Evolutionary conservation across 2,797 vertebrate genomes (phyloP), one percentile per base, ranked within the genome.

Genomic region (Melanogrammus aeglefinus): DNA sequence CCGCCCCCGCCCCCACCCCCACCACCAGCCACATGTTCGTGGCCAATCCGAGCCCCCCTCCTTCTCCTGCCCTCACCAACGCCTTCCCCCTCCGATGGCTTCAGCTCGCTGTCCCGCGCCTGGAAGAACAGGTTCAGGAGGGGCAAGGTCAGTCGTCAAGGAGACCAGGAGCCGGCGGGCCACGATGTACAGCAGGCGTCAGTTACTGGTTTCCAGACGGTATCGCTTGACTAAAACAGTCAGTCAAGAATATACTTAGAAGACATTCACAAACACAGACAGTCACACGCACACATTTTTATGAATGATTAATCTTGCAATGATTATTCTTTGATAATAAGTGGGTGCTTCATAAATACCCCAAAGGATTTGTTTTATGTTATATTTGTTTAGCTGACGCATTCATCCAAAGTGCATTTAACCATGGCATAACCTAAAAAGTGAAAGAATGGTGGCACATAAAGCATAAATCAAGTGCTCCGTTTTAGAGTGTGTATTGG

Each of bases 101-200:
- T 69, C 63, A n/a, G 63, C 63, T 69, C 63, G n/a, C n/a, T 69
- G 8, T 27, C 63, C 27, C 88, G 83, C 79, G 90, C 47, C 83
- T 95, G 93, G 94, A 94, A 35, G 80, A 89, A 93, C 78, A 91
- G 83, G 81, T 83, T 94, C 79, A 93, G 74, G 86, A 88, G 85
- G 69, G 83, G 85, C 41, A 92, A 82, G 82, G 69, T 0, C n/a
- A 24, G 71, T 24, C 86, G 70, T 4, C 75, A 75, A 0, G 70
- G 12, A 18, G 75, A 86, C 21, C 81, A 85, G 76, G 81, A 86
- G 76, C 74, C 74, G 51, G 77, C 14, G 1, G 57, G 14, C 63
- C 83, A 73, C 14, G 87, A 85, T 7, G 8, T 75, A 74, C 76
- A 75, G 10, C n/a, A 79, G 12, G 74, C 70, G 13, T 36, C 4